Conservation (phyloP, 2,113 vertebrate species). For the Rhombomys opimus region DNA sequence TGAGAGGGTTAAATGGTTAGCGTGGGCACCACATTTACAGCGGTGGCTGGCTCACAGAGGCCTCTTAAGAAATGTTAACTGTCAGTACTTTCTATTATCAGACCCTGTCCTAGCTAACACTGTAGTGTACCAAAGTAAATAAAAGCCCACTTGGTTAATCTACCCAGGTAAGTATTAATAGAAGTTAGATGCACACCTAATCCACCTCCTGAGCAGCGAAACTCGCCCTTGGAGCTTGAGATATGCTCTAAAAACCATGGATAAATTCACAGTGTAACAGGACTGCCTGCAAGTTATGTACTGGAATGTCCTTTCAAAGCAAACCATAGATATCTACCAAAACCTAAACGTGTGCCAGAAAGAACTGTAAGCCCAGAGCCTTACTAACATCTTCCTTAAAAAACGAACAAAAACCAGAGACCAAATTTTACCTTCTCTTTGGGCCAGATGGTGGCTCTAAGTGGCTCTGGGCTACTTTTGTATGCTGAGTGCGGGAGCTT, state of each 20-base stretch:
- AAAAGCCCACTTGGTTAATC: conserved; percentile 15
- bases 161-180: conserved; percentile 3
- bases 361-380: conserved; percentile 9
- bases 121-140: neutral
- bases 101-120: neutral
- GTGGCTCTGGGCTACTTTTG: neutral
- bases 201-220: neutral
- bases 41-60: neutral
- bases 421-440: conserved; percentile 68
- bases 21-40: neutral
- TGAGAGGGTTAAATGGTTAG: neutral
- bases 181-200: conserved; percentile 5
- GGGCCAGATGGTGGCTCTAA: neutral
- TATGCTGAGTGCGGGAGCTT: neutral
- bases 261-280: neutral
- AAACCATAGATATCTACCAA: conserved; percentile 44
- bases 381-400: neutral
- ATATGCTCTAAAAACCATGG: conserved; percentile 38
- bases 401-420: neutral
- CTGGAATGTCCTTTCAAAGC: conserved; percentile 25
- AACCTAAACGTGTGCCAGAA: neutral
- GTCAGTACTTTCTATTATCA: neutral
- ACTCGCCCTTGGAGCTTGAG: neutral
- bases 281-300: conserved; percentile 15
- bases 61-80: neutral